Percentiles rank a stretch among this genome's conserved stretches.
Conservation (phyloP, 92 coral and sea anemone genomes). For the Ricordea florida region DNA sequence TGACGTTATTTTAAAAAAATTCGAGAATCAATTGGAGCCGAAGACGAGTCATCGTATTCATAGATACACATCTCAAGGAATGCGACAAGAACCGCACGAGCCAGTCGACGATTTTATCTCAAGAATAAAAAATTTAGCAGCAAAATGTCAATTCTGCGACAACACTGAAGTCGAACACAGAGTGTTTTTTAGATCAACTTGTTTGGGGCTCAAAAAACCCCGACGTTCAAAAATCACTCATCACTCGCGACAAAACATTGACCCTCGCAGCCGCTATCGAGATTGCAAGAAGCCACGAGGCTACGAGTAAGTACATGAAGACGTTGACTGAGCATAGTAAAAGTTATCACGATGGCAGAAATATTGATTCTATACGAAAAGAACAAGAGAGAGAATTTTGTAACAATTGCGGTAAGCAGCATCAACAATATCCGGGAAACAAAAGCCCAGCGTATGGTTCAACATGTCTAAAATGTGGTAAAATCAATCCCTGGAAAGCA, state of each 20-base stretch:
- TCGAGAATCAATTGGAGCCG: no score
- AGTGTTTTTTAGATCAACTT: neutral
- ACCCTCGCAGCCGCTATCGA: neutral
- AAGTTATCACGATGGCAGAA: neutral
- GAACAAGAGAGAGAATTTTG: neutral
- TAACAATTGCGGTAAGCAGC: neutral
- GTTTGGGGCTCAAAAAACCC: neutral
- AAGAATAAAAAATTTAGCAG: no score
- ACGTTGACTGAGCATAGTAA: neutral
- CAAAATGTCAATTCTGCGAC: no score
- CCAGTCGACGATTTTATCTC: no score
- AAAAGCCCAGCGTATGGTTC: neutral
- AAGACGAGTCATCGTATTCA: no score
- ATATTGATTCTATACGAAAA: neutral
- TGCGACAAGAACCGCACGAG: no score
- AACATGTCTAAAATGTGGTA: neutral
- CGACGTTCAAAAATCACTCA: neutral
- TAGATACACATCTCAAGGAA: no score
- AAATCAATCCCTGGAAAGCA: neutral
- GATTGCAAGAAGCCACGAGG: neutral
- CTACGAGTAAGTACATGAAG: neutral
- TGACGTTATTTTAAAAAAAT: no score
- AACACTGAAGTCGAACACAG: no score
- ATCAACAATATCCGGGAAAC: neutral
- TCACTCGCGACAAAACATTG: neutral